Base-by-base conservation (phyloP, 2,888 invertebrate genomes). In the Mimas tiliae region DNA sequence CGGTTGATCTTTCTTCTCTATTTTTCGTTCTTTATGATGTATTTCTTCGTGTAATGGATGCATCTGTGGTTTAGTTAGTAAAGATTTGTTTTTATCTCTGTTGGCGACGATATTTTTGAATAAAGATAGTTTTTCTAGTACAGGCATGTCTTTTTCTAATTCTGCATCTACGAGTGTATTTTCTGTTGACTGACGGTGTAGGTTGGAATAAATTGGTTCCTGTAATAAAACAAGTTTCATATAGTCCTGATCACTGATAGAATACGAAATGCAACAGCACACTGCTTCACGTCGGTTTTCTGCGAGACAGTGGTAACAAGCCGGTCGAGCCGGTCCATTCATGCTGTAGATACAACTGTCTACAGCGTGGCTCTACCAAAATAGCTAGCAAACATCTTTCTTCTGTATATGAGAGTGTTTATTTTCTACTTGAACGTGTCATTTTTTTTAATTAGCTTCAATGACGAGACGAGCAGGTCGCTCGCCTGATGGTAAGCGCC, bases 1-100 rank as follows among this genome's bases (percentile, higher is more conserved):
- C 9, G 45, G 83, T 68, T 89, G 85, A 34, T 93, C 90, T 73
- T 93, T 93, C 68, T 93, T 93, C 65, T 90, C 91, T 0, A 89
- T 93, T 67, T 83, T 91, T 16, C 85, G 83, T 4, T 91, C 87
- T 6, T 75, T 75, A 21, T 93, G 93, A 6, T 83, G 75, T 0
- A 87, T 74, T 0, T 79, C 74, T 0, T 93, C 93, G 50, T 93
- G 91, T 0, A 88, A 0, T 0, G 93, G 93, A 66, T 92, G 91
- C 0, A 89, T 72, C 68, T 93, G 93, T 0, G 87, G 85, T 71
- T 93, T 90, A 0, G 82, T 75, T 8, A 84, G 74, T 0, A 93
- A 70, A 52, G 75, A 75, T 19, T 76, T 79, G 12, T 74, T 82
- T 19, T 80, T 82, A 3, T 88, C 86, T 16, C 89, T 74, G 12